Evolutionary conservation across 2,113 vertebrate species (phyloP).

Genomic region (Hiodon alosoides): DNA sequence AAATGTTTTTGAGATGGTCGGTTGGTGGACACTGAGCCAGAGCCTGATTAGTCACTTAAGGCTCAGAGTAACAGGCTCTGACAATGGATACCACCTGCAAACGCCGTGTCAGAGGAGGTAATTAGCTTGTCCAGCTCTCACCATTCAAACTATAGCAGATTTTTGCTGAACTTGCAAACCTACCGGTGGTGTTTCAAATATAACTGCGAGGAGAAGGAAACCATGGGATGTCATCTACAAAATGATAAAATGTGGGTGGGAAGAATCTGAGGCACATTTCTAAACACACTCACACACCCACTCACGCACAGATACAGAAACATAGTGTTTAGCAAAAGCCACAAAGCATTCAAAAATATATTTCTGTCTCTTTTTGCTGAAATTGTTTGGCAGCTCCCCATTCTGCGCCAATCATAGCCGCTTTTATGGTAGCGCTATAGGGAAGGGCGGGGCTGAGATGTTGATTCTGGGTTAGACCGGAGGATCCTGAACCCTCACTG

Average conservation of each 20-base stretch:
- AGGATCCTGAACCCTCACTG: slow-evolving; percentile 13
- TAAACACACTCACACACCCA: background rate
- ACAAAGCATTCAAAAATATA: background rate
- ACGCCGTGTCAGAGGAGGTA: background rate
- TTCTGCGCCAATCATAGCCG: background rate
- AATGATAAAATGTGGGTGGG: background rate
- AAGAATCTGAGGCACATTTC: background rate
- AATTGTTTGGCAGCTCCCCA: background rate
- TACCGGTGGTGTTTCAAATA: background rate
- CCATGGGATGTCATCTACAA: background rate
- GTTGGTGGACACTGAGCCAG: background rate
- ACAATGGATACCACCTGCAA: background rate
- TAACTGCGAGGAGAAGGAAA: background rate
- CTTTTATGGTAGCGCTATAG: background rate
- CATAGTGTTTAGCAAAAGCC: background rate
- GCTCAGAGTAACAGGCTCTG: background rate
- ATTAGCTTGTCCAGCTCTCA: background rate
- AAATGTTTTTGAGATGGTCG: background rate
- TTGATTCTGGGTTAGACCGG: slow-evolving; percentile 6
- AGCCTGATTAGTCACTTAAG: background rate
- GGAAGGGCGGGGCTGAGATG: slow-evolving; percentile 28
- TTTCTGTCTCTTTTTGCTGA: background rate
- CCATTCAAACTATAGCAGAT: background rate
- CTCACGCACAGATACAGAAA: background rate
- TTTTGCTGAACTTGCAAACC: background rate